Percentiles rank a stretch among this genome's conserved stretches.
Evolutionary conservation across 2,797 vertebrate species (phyloP).

Genomic region (Aselliscus stoliczkanus): DNA sequence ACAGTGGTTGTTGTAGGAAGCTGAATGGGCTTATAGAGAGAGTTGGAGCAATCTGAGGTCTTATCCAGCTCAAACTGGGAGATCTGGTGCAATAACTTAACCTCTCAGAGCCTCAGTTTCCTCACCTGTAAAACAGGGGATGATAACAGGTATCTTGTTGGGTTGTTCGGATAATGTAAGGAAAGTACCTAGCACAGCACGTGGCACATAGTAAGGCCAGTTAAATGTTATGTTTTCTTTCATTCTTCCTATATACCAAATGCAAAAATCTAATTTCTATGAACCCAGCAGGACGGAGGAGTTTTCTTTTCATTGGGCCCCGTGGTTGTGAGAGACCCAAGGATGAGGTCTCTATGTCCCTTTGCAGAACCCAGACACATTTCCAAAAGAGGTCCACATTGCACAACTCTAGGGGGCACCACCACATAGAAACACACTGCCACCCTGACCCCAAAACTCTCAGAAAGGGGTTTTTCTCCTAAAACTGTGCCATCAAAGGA

Average conservation of each 20-base stretch:
- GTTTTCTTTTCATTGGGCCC: neutral
- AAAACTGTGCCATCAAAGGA: neutral
- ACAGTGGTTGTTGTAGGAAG: neutral
- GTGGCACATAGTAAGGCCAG: neutral
- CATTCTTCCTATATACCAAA: neutral
- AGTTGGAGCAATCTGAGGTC: neutral
- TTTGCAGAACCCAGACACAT: neutral
- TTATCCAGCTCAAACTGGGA: neutral
- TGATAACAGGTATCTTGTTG: neutral
- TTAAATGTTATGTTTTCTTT: neutral
- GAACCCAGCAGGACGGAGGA: neutral
- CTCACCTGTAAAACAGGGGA: neutral
- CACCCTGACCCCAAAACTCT: neutral
- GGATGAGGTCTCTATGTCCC: neutral
- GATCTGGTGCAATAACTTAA: neutral
- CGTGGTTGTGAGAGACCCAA: neutral
- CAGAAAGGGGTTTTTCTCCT: neutral
- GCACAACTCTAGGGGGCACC: neutral
- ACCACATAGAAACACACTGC: neutral
- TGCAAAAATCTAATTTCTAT: neutral
- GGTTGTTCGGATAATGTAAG: neutral
- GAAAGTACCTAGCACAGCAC: neutral
- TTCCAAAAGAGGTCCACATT: neutral
- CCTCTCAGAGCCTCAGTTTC: neutral
- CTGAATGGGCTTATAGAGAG: neutral